Conservation (phyloP, 2,888 invertebrate genomes). For the Aspidiotus rigidus region DNA sequence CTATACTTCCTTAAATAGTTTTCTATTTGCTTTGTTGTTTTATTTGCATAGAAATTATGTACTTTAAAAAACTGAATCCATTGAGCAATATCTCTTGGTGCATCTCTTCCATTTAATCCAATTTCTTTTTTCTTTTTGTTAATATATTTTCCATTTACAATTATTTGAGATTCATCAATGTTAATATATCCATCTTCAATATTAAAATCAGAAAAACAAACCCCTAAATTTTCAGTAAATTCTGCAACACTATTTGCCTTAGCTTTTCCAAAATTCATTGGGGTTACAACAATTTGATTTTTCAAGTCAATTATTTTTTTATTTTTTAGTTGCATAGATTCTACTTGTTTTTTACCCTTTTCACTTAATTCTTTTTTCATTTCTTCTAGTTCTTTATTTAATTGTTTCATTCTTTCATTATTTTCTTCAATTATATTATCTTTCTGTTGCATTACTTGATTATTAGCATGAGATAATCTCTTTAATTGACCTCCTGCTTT, state of each 20-base stretch:
- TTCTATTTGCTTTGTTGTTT: too few relatives aligned
- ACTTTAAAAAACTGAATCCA: too few relatives aligned
- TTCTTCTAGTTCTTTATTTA: constrained; percentile 4
- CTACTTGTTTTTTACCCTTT: constrained; percentile 1
- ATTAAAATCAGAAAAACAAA: background rate
- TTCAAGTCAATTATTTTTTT: constrained; percentile 4
- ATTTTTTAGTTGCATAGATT: constrained; percentile 1
- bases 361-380: constrained; percentile 4
- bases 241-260: constrained; percentile 3
- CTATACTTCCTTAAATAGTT: too few relatives aligned
- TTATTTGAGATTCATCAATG: constrained; percentile 1
- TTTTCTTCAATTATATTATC: constrained; percentile 1
- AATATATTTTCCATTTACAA: constrained; percentile 3
- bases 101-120: background rate
- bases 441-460: background rate
- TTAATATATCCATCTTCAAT: constrained; percentile 4
- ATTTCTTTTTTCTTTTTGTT: background rate
- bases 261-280: constrained; percentile 2
- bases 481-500: constrained; percentile 4
- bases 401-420: background rate
- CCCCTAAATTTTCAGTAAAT: background rate
- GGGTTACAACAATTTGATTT: constrained; percentile 4
- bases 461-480: background rate
- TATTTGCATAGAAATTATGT: too few relatives aligned
- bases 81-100: background rate